Conservation (phyloP, 1,140 invertebrate genomes). For the Sinonovacula constricta region DNA sequence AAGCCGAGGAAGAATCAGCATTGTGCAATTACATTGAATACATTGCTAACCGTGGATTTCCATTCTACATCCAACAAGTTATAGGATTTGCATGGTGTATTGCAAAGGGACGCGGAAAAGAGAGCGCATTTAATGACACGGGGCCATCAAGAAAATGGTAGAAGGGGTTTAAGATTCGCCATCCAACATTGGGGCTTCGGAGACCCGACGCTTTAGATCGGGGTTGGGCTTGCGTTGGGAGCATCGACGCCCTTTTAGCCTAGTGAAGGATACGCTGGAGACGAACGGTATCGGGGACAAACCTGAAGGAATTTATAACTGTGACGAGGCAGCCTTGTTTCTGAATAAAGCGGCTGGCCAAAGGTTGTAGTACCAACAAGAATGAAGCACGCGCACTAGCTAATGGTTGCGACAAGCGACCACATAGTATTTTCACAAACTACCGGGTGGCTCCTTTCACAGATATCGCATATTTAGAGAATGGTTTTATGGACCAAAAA, state of each 20-base stretch:
- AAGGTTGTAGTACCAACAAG: too few relatives aligned
- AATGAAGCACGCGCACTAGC: too few relatives aligned
- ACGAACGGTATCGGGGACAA: slow-evolving; percentile 4
- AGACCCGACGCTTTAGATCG: slow-evolving; percentile 25
- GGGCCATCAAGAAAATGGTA: slow-evolving; percentile 22
- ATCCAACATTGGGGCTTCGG: neutral
- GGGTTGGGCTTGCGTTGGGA: slow-evolving; percentile 16
- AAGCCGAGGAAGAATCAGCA: slow-evolving; percentile 15
- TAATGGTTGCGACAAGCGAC: too few relatives aligned
- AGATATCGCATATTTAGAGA: slow-evolving; percentile 35
- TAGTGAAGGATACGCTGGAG: slow-evolving; percentile 30
- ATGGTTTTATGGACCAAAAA: slow-evolving; percentile 38
- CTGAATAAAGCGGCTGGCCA: too few relatives aligned
- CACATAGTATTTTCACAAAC: too few relatives aligned
- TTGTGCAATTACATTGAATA: slow-evolving; percentile 20
- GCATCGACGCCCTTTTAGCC: neutral
- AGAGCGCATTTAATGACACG: neutral
- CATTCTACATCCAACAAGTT: neutral
- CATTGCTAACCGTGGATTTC: slow-evolving; percentile 34
- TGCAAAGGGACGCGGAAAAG: slow-evolving; percentile 2
- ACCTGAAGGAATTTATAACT: slow-evolving; percentile 35
- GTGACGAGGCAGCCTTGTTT: slow-evolving; percentile 42
- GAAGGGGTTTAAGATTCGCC: slow-evolving; percentile 17
- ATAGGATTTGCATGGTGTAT: slow-evolving; percentile 17
- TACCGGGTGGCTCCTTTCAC: too few relatives aligned